Percentiles rank a stretch among this genome's conserved stretches.
These are phyloP conservation scores for Dromas ardeola DNA, from an alignment of 2,113 vertebrate genomes.

Conservation along the genomic window DNA sequence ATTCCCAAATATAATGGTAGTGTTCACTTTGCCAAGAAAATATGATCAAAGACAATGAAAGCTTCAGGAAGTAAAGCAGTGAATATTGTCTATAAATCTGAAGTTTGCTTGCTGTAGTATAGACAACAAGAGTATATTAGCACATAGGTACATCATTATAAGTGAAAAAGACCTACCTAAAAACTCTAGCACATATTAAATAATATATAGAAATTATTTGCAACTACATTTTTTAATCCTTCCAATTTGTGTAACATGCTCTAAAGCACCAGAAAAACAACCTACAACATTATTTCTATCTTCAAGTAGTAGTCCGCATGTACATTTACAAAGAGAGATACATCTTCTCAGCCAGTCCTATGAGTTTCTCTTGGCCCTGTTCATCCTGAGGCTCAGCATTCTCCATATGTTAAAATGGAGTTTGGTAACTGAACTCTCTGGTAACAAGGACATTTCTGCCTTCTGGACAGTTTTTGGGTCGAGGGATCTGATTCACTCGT, in stretches of 20 bases:
- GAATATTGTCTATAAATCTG: not conserved
- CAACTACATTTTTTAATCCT: not conserved
- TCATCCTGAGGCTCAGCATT: not conserved
- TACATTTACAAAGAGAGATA: not conserved
- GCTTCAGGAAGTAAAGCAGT: not conserved
- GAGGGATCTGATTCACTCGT: not conserved
- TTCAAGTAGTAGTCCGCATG: not conserved
- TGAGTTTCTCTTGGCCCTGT: not conserved
- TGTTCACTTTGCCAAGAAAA: not conserved
- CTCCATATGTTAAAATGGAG: not conserved
- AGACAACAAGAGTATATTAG: not conserved
- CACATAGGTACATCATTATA: not conserved
- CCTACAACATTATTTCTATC: not conserved
- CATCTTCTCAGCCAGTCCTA: not conserved
- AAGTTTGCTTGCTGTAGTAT: not conserved
- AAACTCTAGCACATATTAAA: not conserved
- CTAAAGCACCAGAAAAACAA: not conserved
- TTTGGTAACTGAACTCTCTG: not conserved
- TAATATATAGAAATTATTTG: not conserved
- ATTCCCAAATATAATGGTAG: not conserved
- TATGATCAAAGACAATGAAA: not conserved
- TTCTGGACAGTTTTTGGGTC: conserved; percentile 37
- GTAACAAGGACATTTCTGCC: conserved; percentile 29
- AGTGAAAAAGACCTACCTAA: not conserved
- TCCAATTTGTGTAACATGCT: not conserved